Conservation (phyloP, 2,888 invertebrate genomes). For the Diadegma fenestrale region DNA sequence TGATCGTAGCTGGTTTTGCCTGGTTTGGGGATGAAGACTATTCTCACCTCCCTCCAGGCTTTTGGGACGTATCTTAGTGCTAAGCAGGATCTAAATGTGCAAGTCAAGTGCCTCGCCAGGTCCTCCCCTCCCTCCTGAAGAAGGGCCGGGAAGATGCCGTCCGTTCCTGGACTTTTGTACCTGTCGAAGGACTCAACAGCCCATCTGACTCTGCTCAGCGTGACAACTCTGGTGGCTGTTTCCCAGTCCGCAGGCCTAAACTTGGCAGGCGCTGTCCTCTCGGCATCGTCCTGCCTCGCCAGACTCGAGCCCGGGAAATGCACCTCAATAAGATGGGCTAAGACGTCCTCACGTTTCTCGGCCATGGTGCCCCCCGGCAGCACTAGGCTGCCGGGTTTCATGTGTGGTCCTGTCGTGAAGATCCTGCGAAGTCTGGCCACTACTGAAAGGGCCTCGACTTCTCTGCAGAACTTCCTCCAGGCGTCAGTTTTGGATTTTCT, state of each 20-base stretch:
- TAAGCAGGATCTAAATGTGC: slow-evolving; percentile 30
- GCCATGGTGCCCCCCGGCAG: slow-evolving; percentile 21
- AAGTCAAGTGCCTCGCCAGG: slow-evolving; percentile 1
- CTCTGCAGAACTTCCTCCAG: slow-evolving; percentile 30
- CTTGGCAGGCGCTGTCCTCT: slow-evolving; percentile 22
- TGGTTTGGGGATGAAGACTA: no score
- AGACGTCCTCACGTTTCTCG: slow-evolving; percentile 39
- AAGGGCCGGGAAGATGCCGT: slow-evolving; percentile 53
- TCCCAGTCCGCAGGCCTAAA: no score
- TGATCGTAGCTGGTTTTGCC: no score
- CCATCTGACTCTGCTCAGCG: no score
- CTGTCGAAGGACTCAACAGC: no score
- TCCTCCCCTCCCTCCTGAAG: slow-evolving; percentile 23
- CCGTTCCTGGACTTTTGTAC: no score
- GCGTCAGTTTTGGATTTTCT: slow-evolving; percentile 1
- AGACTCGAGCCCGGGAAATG: slow-evolving; percentile 3
- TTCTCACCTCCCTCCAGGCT: no score
- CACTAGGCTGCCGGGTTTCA: slow-evolving; percentile 20
- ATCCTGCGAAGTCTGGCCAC: no score
- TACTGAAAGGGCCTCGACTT: slow-evolving; percentile 3
- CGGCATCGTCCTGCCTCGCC: slow-evolving; percentile 11
- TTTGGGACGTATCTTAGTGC: slow-evolving; percentile 49
- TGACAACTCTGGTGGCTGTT: no score
- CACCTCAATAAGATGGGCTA: slow-evolving; percentile 47
- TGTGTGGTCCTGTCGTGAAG: slow-evolving; percentile 28